Percentiles rank a stretch among this genome's conserved stretches.
Conservation (phyloP, 2,888 invertebrate genomes). For the Azorinus chamasolen region DNA sequence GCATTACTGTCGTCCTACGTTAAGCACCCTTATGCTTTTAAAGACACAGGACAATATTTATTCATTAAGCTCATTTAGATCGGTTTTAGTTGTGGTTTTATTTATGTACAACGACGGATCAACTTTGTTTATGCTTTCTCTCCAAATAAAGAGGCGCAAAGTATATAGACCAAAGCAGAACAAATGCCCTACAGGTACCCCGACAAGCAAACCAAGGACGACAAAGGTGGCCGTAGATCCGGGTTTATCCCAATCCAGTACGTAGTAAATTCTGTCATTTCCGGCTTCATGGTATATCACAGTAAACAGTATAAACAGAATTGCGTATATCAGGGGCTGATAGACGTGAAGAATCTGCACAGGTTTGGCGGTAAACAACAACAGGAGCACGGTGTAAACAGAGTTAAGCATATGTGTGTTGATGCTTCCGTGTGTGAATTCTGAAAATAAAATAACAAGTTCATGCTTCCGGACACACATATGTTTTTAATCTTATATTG, state of each 20-base stretch:
- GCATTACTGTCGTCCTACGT: too few species aligned
- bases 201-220: conserved; percentile 38
- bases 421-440: conserved; percentile 48
- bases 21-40: too few species aligned
- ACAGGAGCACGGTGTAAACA: not conserved
- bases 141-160: conserved; percentile 33
- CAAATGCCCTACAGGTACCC: conserved; percentile 59
- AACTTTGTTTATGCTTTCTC: too few species aligned
- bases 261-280: conserved; percentile 54
- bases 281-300: conserved; percentile 64
- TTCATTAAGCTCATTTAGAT: too few species aligned
- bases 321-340: conserved; percentile 58
- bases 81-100: too few species aligned
- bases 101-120: too few species aligned
- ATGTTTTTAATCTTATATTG: too few species aligned
- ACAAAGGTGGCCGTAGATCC: conserved; percentile 25
- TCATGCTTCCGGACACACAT: too few species aligned
- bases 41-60: too few species aligned
- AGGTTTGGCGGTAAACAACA: not conserved
- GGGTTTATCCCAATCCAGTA: conserved; percentile 61
- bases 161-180: conserved; percentile 54
- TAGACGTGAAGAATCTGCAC: conserved; percentile 60
- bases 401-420: conserved; percentile 37
- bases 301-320: conserved; percentile 62
- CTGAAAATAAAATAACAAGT: conserved; percentile 51